phyloP scores from a whole-genome alignment of 2,888 invertebrate species.

The Carabus problematicus region DNA sequence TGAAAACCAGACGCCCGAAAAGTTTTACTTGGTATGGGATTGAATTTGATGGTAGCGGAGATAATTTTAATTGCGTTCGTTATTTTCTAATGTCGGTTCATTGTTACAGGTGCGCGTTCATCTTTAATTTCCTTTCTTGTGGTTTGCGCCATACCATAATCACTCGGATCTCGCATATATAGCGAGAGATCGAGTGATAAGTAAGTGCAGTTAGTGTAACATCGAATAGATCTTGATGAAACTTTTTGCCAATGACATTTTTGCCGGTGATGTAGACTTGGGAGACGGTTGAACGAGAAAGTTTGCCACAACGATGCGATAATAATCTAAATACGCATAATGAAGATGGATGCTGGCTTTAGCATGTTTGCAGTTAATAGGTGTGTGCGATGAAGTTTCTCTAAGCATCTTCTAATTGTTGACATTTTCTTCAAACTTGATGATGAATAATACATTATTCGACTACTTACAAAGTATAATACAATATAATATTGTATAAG shows the following conservation, averaged over 20 bases:
- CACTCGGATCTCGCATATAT: slow-evolving; percentile 4
- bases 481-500: too few relatives aligned
- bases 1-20: too few relatives aligned
- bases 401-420: slow-evolving; percentile 1
- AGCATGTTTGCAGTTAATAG: slow-evolving; percentile 28
- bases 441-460: too few relatives aligned
- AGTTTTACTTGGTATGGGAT: too few relatives aligned
- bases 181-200: neutral
- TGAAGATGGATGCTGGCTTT: slow-evolving; percentile 41
- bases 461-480: too few relatives aligned
- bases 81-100: neutral
- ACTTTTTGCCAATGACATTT: slow-evolving; percentile 25
- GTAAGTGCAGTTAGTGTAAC: slow-evolving; percentile 4
- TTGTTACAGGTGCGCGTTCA: slow-evolving; percentile 22
- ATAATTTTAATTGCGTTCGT: too few relatives aligned
- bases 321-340: slow-evolving; percentile 40
- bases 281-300: slow-evolving; percentile 23
- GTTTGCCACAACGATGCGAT: slow-evolving; percentile 30
- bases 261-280: slow-evolving; percentile 1
- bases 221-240: slow-evolving; percentile 31
- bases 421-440: too few relatives aligned
- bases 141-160: neutral
- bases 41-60: too few relatives aligned
- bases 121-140: slow-evolving; percentile 13
- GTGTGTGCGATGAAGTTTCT: slow-evolving; percentile 24